A percentile compares a stretch with the other conserved stretches of the same genome.
phyloP scores from a whole-genome alignment of 1,140 invertebrate genomes.

The Drosophila setifemur region DNA sequence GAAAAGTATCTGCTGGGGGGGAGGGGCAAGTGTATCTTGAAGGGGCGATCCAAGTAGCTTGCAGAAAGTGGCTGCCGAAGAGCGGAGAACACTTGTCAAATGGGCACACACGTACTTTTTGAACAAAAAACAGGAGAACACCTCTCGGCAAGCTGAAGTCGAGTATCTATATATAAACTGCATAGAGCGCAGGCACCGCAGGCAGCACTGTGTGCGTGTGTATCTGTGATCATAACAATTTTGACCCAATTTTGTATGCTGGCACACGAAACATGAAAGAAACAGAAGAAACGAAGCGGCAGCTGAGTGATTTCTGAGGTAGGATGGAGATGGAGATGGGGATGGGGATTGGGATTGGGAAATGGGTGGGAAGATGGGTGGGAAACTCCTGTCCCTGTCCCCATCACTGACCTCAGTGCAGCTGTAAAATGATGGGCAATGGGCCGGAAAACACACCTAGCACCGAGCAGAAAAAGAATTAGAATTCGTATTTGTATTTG shows the following conservation, averaged over 20 bases:
- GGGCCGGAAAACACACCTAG: slow-evolving; percentile 39
- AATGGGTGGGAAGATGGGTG: not conserved
- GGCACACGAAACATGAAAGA: slow-evolving; percentile 56
- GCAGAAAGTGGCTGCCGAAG: slow-evolving; percentile 51
- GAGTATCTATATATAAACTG: slow-evolving; percentile 67
- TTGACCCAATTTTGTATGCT: slow-evolving; percentile 71
- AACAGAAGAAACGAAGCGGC: slow-evolving; percentile 31
- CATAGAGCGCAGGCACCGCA: slow-evolving; percentile 50
- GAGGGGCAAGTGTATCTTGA: too few species aligned
- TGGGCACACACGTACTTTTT: slow-evolving; percentile 58
- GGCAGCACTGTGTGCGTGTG: slow-evolving; percentile 9
- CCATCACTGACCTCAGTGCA: slow-evolving; percentile 73
- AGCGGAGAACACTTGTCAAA: slow-evolving; percentile 47
- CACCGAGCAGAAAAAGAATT: not conserved
- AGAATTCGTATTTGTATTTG: not conserved
- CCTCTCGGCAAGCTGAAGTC: slow-evolving; percentile 53
- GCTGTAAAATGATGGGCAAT: slow-evolving; percentile 60
- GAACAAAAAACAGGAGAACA: slow-evolving; percentile 53
- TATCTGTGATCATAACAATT: slow-evolving; percentile 79
- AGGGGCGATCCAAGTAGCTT: slow-evolving; percentile 4
- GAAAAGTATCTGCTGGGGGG: too few species aligned
- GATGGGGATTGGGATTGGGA: not conserved
- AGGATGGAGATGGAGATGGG: slow-evolving; percentile 19
- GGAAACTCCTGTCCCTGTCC: slow-evolving; percentile 10
- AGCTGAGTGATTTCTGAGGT: slow-evolving; percentile 51